Conservation (phyloP, 2,888 invertebrate genomes). For the Drosophila lacicola region DNA sequence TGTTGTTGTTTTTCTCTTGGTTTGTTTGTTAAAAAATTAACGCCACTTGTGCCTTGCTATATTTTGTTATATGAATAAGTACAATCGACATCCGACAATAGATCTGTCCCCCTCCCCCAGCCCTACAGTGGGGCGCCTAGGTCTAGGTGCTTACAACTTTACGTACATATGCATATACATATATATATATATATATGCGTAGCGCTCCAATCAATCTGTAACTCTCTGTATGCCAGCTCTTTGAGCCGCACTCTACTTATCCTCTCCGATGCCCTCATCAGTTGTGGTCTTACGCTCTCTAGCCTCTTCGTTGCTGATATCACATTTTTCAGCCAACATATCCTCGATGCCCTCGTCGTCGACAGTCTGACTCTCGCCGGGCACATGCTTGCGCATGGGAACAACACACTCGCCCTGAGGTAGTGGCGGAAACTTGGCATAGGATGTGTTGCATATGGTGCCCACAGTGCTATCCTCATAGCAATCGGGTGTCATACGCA, state of each 20-base stretch:
- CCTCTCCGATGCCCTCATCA: constrained; percentile 84
- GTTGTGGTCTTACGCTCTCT: constrained; percentile 81
- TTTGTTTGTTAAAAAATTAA: constrained; percentile 67
- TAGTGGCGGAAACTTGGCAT: constrained; percentile 72
- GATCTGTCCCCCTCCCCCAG: not conserved
- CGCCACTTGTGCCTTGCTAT: constrained; percentile 60
- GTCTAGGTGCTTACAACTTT: constrained; percentile 55
- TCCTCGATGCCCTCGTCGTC: constrained; percentile 85
- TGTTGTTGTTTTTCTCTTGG: constrained; percentile 5
- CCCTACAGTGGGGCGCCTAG: constrained; percentile 35
- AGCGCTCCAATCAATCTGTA: constrained; percentile 57
- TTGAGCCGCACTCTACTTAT: constrained; percentile 75
- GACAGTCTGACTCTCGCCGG: constrained; percentile 69
- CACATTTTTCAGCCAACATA: constrained; percentile 85
- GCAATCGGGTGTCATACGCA: constrained; percentile 88
- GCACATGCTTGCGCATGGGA: constrained; percentile 57
- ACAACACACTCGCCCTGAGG: constrained; percentile 66
- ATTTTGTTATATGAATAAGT: constrained; percentile 37
- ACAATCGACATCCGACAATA: constrained; percentile 20
- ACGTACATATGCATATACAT: constrained; percentile 31
- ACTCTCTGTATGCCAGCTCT: constrained; percentile 50
- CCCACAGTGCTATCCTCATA: constrained; percentile 65
- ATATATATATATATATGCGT: constrained; percentile 37
- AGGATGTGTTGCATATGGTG: constrained; percentile 70
- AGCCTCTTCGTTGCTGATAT: constrained; percentile 84